A percentile compares a stretch with the other conserved stretches of the same genome.
Evolutionary conservation across 2,888 invertebrate genomes (phyloP).

Genomic region (Incurvaria masculella): DNA sequence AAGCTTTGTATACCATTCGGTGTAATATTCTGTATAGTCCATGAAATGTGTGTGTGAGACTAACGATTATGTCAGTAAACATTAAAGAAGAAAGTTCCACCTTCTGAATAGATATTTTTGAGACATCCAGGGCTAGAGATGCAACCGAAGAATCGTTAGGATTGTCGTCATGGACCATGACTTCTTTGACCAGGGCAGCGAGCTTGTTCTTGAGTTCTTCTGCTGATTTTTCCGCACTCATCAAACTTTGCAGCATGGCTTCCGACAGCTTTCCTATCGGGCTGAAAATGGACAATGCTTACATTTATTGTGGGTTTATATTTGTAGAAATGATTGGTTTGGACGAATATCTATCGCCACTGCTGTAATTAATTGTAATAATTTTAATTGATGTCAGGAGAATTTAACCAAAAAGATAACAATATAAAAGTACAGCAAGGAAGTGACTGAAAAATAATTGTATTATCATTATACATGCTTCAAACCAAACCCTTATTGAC

Average conservation of each 20-base stretch:
- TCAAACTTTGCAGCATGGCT: conserved; percentile 28
- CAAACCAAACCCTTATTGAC: too few species aligned
- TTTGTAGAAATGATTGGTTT: conserved; percentile 27
- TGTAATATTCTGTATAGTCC: too few species aligned
- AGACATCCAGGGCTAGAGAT: conserved; percentile 40
- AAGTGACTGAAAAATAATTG: too few species aligned
- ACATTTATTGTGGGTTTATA: conserved; percentile 48
- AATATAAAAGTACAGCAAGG: too few species aligned
- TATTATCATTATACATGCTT: too few species aligned
- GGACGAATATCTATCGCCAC: conserved; percentile 20
- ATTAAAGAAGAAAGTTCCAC: too few species aligned
- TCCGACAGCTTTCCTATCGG: conserved; percentile 30
- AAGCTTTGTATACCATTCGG: too few species aligned
- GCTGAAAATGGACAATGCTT: conserved; percentile 23
- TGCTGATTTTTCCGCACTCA: conserved; percentile 32
- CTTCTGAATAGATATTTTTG: conserved; percentile 45
- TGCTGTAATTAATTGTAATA: conserved; percentile 38
- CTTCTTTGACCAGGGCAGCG: conserved; percentile 27
- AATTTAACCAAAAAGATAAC: not conserved
- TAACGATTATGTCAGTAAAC: too few species aligned
- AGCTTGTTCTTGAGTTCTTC: conserved; percentile 32
- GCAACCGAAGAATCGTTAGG: conserved; percentile 34
- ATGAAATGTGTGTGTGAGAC: too few species aligned
- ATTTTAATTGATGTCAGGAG: conserved; percentile 27
- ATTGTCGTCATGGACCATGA: conserved; percentile 25